phyloP scores from a whole-genome alignment of 2,113 vertebrate species.

The Eudorcas thomsonii region DNA sequence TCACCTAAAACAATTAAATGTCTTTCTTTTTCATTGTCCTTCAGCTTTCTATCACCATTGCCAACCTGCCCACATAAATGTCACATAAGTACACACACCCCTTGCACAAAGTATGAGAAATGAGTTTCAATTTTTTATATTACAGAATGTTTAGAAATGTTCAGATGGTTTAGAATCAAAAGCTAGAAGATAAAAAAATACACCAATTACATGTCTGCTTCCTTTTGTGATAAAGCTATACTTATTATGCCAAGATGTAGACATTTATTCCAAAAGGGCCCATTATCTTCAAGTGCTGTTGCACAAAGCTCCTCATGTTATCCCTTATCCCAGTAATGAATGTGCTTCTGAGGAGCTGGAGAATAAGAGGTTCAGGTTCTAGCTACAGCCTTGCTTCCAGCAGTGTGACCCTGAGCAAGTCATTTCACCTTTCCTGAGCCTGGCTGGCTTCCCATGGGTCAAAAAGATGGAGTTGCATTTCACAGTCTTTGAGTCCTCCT shows the following conservation, averaged over 20 bases:
- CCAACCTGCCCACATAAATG: background rate
- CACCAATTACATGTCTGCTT: slow-evolving; percentile 1
- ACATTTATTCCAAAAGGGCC: background rate
- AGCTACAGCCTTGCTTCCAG: background rate
- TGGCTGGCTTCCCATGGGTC: background rate
- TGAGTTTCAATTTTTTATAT: background rate
- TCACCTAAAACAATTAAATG: slow-evolving; percentile 23
- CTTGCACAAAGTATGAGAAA: background rate
- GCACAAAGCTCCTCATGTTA: slow-evolving; percentile 3
- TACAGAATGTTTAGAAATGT: slow-evolving; percentile 28
- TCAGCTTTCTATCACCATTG: background rate
- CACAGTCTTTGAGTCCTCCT: background rate
- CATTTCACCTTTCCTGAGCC: background rate
- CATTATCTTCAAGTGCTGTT: slow-evolving; percentile 4
- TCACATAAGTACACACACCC: background rate
- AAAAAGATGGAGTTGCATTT: background rate
- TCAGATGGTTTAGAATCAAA: slow-evolving; percentile 41
- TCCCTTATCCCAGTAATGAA: background rate
- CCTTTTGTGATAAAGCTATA: slow-evolving; percentile 13
- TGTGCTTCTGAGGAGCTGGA: background rate
- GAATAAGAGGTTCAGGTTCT: background rate
- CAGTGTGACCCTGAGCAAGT: background rate
- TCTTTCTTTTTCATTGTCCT: background rate
- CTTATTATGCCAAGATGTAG: background rate
- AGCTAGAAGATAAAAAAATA: background rate